Evolutionary conservation across 2,797 vertebrate genomes (phyloP).

Genomic region (Pangasius macronema): DNA sequence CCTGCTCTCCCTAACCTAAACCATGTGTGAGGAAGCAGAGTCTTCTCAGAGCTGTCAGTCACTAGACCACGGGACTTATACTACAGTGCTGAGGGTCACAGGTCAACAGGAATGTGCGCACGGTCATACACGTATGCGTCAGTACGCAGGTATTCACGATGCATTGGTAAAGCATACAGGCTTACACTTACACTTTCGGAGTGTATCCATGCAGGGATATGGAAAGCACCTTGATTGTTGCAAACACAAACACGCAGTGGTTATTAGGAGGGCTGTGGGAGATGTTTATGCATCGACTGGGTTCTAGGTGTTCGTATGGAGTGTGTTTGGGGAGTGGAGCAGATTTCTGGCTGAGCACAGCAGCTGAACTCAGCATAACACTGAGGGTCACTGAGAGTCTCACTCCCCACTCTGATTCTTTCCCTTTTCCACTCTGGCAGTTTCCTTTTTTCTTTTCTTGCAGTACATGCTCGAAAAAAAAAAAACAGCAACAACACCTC

Average conservation of each 20-base stretch:
- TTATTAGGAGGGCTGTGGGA: conserved; percentile 26
- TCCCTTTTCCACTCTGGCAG: conserved; percentile 12
- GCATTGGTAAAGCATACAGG: neutral
- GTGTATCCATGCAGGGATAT: neutral
- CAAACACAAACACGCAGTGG: conserved; percentile 27
- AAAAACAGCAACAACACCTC: too few relatives aligned
- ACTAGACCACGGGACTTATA: conserved; percentile 38
- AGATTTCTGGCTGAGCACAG: conserved; percentile 18
- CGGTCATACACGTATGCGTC: neutral
- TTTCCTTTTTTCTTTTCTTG: conserved; percentile 6
- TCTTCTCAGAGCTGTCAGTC: conserved; percentile 46
- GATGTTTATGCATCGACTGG: conserved; percentile 26
- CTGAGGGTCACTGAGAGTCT: conserved; percentile 34
- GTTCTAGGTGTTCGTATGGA: conserved; percentile 40
- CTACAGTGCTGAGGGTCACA: conserved; percentile 16
- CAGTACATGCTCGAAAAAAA: neutral
- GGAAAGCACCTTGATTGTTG: conserved; percentile 6
- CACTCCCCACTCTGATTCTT: neutral
- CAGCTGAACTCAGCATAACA: conserved; percentile 33
- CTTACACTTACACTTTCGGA: neutral
- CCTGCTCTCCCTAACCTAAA: conserved; percentile 50
- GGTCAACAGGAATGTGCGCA: conserved; percentile 21
- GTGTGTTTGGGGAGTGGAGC: conserved; percentile 39
- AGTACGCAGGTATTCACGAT: neutral
- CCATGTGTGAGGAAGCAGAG: conserved; percentile 52